A percentile compares a stretch with the other conserved stretches of the same genome.
Evolutionary conservation across 2,113 vertebrate genomes (phyloP).

Genomic region (Clarias batrachus): DNA sequence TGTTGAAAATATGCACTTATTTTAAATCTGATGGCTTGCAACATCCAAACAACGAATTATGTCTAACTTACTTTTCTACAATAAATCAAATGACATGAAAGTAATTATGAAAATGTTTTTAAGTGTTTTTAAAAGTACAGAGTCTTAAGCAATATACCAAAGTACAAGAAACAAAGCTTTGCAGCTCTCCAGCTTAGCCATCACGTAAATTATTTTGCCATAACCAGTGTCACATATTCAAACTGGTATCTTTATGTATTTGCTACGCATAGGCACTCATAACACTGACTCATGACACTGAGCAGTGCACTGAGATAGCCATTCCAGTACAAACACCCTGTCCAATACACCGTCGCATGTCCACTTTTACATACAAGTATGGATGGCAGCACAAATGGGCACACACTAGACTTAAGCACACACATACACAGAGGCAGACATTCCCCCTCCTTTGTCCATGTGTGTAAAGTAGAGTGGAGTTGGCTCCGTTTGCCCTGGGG

Average conservation of each 20-base stretch:
- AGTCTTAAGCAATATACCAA: background rate
- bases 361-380: constrained; percentile 43
- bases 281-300: constrained; percentile 19
- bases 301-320: constrained; percentile 32
- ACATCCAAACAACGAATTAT: no score
- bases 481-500: constrained; percentile 58
- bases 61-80: background rate
- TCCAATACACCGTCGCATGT: constrained; percentile 32
- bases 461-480: constrained; percentile 49
- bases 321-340: constrained; percentile 35
- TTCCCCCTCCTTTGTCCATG: constrained; percentile 35
- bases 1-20: no score
- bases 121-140: background rate
- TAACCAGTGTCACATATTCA: background rate
- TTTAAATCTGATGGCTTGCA: no score
- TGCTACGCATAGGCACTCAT: background rate
- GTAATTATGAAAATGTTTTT: background rate
- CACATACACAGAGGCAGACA: constrained; percentile 32
- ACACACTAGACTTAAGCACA: constrained; percentile 8
- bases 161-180: background rate
- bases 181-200: background rate
- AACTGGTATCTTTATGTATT: background rate
- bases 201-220: no score
- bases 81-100: background rate
- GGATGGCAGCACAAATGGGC: constrained; percentile 38